Percentiles rank a stretch among this genome's conserved stretches.
Evolutionary conservation across 2,888 invertebrate species (phyloP).

Genomic region (Nasonovia ribisnigri): DNA sequence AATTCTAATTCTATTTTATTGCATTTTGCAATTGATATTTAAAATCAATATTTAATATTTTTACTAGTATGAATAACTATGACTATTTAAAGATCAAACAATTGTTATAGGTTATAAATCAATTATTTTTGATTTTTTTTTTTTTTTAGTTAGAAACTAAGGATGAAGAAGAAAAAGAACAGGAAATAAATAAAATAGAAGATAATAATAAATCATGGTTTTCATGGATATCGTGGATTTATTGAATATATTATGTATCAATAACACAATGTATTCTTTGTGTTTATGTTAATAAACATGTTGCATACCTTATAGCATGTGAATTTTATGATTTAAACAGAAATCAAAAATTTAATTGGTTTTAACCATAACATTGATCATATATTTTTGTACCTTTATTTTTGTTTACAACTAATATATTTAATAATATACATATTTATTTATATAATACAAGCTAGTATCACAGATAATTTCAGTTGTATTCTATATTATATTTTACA

Average conservation of each 20-base stretch:
- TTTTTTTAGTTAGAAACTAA: conserved; percentile 28
- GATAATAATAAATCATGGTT: conserved; percentile 51
- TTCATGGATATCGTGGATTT: conserved; percentile 55
- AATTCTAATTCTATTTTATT: neutral
- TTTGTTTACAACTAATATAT: neutral
- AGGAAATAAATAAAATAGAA: neutral
- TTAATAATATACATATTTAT: no score
- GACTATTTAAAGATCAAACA: neutral
- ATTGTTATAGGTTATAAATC: neutral
- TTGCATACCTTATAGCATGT: neutral
- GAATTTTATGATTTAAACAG: neutral
- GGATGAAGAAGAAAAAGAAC: conserved; percentile 22
- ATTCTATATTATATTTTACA: no score
- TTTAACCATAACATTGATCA: neutral
- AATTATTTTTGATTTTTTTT: neutral
- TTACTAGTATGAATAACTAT: no score
- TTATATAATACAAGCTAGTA: neutral
- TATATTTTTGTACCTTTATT: neutral
- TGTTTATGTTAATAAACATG: neutral
- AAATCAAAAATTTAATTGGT: neutral
- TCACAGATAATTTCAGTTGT: neutral
- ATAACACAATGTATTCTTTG: neutral
- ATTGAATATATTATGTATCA: neutral
- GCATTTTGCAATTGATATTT: neutral
- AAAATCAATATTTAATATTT: neutral